Percentiles rank a stretch among this genome's conserved stretches.
phyloP scores from a whole-genome alignment of 2,888 invertebrate genomes.

The Brachypalpus laphriformis region DNA sequence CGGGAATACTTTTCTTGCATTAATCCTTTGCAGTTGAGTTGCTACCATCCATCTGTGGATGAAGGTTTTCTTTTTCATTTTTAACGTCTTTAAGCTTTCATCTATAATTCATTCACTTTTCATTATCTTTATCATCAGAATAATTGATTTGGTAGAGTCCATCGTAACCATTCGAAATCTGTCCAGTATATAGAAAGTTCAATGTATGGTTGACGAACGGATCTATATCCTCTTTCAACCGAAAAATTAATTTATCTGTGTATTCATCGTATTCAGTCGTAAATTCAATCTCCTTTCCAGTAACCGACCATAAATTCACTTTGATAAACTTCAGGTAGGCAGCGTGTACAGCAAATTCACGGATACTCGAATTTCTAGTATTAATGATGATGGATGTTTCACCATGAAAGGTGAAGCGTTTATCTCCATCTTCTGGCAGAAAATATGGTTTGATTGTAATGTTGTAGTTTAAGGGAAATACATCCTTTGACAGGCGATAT shows the following conservation, averaged over 20 bases:
- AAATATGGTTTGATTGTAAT: conserved; percentile 84
- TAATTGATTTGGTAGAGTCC: conserved; percentile 78
- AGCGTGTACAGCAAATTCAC: conserved; percentile 83
- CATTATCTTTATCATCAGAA: conserved; percentile 70
- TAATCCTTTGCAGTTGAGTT: conserved; percentile 87
- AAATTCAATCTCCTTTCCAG: conserved; percentile 27
- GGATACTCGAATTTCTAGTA: conserved; percentile 81
- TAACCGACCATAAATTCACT: conserved; percentile 42
- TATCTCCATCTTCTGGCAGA: conserved; percentile 68
- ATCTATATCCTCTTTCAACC: conserved; percentile 79
- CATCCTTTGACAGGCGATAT: conserved; percentile 80
- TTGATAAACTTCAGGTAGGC: conserved; percentile 75
- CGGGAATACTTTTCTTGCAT: conserved; percentile 88
- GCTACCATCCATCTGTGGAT: conserved; percentile 83
- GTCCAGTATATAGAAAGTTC: conserved; percentile 83
- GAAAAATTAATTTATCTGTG: conserved; percentile 83
- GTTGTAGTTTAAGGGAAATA: conserved; percentile 84
- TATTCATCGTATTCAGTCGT: conserved; percentile 76
- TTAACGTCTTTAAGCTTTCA: too few species aligned
- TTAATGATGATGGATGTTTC: conserved; percentile 83
- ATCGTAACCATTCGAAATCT: conserved; percentile 82
- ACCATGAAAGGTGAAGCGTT: conserved; percentile 78
- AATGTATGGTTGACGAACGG: conserved; percentile 82
- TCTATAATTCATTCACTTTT: conserved; percentile 71
- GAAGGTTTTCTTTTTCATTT: too few species aligned